A percentile compares a stretch with the other conserved stretches of the same genome.
Evolutionary conservation across 2,888 invertebrate genomes (phyloP).

Genomic region (Geophilus truncorum): DNA sequence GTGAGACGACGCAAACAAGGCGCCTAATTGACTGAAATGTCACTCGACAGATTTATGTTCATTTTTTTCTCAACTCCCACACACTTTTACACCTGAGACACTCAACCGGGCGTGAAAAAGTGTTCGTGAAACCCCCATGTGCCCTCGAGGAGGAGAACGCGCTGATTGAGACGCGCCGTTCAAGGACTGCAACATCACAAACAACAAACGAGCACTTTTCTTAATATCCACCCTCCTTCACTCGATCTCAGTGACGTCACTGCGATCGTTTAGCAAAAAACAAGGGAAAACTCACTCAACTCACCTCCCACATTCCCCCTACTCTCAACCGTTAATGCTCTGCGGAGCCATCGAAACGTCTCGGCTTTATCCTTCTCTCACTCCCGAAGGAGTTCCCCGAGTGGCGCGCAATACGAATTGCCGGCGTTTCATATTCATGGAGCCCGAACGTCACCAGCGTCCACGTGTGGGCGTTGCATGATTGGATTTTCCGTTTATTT

Average conservation of each 20-base stretch:
- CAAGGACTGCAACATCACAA: background rate
- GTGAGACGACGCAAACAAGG: background rate
- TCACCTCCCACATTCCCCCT: background rate
- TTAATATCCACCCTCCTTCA: background rate
- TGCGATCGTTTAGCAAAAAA: too few relatives aligned
- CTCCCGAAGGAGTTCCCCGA: background rate
- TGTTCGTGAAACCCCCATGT: background rate
- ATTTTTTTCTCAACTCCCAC: background rate
- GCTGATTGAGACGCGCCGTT: background rate
- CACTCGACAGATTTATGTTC: background rate
- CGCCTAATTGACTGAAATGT: background rate
- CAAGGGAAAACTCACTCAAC: too few relatives aligned
- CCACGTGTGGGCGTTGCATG: background rate
- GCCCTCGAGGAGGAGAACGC: background rate
- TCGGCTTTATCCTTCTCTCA: background rate
- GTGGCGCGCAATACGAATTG: background rate
- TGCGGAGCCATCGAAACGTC: background rate
- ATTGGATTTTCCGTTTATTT: background rate
- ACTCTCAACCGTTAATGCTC: background rate
- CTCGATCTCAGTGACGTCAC: background rate
- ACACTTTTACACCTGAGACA: background rate
- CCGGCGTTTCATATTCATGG: background rate
- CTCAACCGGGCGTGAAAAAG: background rate
- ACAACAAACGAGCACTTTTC: background rate
- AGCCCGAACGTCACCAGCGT: background rate